phyloP scores from a whole-genome alignment of 2,797 vertebrate species.

The Onychomys leucogaster region DNA sequence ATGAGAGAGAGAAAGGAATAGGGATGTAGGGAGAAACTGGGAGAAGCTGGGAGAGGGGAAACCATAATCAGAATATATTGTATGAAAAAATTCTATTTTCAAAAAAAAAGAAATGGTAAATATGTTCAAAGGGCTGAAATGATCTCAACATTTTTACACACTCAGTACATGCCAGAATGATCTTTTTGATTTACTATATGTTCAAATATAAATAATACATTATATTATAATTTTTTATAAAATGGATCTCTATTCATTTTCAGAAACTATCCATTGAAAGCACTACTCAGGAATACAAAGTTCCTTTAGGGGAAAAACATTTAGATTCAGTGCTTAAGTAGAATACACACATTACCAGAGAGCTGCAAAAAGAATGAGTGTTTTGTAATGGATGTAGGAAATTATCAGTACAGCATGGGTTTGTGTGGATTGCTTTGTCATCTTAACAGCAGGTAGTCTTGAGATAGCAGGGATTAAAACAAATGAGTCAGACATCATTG shows the following conservation, averaged over 20 bases:
- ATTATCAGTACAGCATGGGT: not conserved
- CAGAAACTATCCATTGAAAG: conserved; percentile 57
- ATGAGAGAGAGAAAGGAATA: not conserved
- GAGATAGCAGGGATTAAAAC: conserved; percentile 64
- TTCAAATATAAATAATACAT: not conserved
- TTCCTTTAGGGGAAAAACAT: conserved; percentile 45
- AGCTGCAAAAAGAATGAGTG: conserved; percentile 56
- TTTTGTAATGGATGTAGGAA: conserved; percentile 71
- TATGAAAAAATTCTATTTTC: not conserved
- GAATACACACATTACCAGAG: conserved; percentile 1
- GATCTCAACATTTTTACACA: not conserved
- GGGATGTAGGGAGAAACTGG: not conserved
- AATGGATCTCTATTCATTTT: conserved; percentile 35
- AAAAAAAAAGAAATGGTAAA: not conserved
- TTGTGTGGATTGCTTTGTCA: conserved; percentile 58
- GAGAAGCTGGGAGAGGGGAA: not conserved
- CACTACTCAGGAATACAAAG: conserved; percentile 52
- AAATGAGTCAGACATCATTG: conserved; percentile 31
- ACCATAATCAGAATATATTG: not conserved
- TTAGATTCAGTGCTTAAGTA: conserved; percentile 43
- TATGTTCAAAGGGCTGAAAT: not conserved
- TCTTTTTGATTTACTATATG: not conserved
- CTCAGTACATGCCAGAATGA: not conserved
- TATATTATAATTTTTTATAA: not conserved
- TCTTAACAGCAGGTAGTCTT: conserved; percentile 40